Base-by-base conservation (phyloP, 2,113 vertebrate genomes). In the Larimichthys polyactis region DNA sequence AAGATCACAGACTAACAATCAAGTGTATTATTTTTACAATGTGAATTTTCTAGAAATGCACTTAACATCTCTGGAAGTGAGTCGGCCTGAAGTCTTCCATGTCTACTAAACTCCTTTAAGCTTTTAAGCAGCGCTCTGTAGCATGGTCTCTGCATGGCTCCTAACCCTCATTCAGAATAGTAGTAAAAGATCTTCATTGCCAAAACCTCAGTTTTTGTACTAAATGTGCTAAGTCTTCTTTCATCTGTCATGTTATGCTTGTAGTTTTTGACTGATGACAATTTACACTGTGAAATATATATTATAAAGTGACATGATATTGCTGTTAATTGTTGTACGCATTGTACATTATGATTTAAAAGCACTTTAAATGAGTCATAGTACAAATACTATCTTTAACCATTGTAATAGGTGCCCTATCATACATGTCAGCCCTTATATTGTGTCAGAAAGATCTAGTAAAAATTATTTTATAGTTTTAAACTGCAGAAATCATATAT, bases 121-220 rank as follows among this genome's bases (percentile, higher is more conserved):
- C 69, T 62, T 89, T 71, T 78, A 78, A 87, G 75, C 83, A 77
- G 74, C 12, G 40, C 75, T 84, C 67, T 83, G 84, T 91, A 85
- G 85, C 90, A 87, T 92, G 82, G 86, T 88, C 82, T 90, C 49
- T 87, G 92, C 93, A 94, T 93, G 91, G 62, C 62, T 89, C 78
- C 63, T 83, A 76, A 88, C 78, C 51, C 46, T 78, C 73, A 77
- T 55, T 65, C 72, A 70, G 68, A 52, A 22, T 66, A 77, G 60
- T 69, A 64, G 67, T 83, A 29, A 86, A 80, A 75, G 3, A 58
- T 54, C 40, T 54, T 71, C 27, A 49, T 85, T 75, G 75, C 84
- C 74, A 90, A 79, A 90, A 68, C 68, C 40, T 75, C 11, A 27
- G 44, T 79, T 88, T 81, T 79, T 85, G 64, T 73, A 66, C 27